Evolutionary conservation across 2,797 vertebrate genomes (phyloP).

Genomic region (Clamator glandarius): DNA sequence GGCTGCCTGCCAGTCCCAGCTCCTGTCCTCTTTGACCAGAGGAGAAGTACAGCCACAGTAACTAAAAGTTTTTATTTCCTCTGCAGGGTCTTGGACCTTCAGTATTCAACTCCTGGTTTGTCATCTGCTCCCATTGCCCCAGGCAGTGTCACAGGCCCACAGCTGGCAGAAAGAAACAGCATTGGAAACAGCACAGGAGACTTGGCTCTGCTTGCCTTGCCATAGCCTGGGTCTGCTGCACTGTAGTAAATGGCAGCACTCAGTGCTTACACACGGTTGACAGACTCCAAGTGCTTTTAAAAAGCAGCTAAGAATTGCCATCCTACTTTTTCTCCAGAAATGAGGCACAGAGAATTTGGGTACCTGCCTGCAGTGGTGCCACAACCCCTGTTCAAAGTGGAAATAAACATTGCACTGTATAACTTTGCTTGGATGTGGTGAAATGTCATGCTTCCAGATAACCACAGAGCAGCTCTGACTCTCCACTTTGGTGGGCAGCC

Average conservation of each 20-base stretch:
- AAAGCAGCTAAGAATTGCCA: neutral
- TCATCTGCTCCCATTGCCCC: neutral
- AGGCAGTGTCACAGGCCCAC: neutral
- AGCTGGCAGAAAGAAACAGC: neutral
- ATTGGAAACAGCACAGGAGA: neutral
- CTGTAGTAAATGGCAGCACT: neutral
- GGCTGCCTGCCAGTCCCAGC: conserved; percentile 62
- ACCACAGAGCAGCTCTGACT: neutral
- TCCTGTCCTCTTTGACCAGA: conserved; percentile 50
- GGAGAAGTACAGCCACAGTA: conserved; percentile 27
- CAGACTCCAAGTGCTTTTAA: neutral
- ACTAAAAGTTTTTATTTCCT: conserved; percentile 34
- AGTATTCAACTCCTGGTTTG: neutral
- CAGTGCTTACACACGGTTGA: neutral
- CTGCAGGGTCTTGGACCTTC: neutral
- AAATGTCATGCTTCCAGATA: neutral
- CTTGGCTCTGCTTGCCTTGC: neutral
- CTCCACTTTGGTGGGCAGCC: fast-evolving
- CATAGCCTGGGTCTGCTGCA: neutral
- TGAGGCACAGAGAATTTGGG: neutral
- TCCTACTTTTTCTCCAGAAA: neutral
- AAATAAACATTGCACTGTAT: fast-evolving
- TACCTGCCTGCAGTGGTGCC: neutral
- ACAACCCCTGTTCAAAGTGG: neutral
- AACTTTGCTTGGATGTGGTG: fast-evolving